These are phyloP conservation scores for Nebria ingens DNA, from an alignment of 1,140 invertebrate species.

Conservation along the genomic window DNA sequence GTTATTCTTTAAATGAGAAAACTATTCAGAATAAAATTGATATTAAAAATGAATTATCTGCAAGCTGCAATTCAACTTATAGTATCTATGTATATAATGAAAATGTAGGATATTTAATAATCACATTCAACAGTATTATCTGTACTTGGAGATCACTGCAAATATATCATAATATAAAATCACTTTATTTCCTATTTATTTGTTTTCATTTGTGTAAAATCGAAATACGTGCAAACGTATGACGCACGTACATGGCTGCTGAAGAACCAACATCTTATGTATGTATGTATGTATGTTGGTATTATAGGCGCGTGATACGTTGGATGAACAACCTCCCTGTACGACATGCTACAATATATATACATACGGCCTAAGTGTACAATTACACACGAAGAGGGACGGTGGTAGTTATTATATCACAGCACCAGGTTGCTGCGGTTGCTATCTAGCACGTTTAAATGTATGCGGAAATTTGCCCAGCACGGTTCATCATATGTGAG, in stretches of 20 bases:
- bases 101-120: no score
- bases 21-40: no score
- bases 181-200: background rate
- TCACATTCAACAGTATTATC: no score
- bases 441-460: background rate
- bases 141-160: no score
- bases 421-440: background rate
- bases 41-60: no score
- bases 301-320: no score
- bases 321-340: background rate
- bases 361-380: background rate
- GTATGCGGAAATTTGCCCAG: constrained; percentile 6
- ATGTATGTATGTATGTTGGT: no score
- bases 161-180: no score
- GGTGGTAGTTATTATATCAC: constrained; percentile 9
- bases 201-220: background rate
- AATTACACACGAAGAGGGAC: background rate
- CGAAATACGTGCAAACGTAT: background rate
- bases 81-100: no score
- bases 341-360: background rate
- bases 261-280: background rate
- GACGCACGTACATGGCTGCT: background rate
- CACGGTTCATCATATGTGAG: background rate
- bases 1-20: no score
- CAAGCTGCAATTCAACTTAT: no score